A percentile compares a stretch with the other conserved stretches of the same genome.
phyloP scores from a whole-genome alignment of 37 sponge, comb jelly and placozoan genomes.

The Bolinopsis microptera region DNA sequence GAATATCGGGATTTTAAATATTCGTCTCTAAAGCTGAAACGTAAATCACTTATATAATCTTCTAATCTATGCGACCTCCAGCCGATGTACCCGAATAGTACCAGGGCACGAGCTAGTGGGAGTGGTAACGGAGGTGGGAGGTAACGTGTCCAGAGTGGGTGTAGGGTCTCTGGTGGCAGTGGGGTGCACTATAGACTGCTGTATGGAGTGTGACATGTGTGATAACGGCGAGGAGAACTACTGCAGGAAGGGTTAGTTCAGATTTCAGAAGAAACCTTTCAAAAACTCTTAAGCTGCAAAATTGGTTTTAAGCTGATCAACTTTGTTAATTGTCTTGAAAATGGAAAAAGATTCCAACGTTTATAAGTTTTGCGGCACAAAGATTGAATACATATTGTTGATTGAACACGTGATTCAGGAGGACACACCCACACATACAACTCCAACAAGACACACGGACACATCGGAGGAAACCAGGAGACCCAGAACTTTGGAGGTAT shows the following conservation, averaged over 20 bases:
- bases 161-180: background rate
- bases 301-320: too few relatives aligned
- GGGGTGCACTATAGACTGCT: conserved; percentile 14
- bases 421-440: conserved; percentile 27
- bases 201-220: conserved; percentile 28
- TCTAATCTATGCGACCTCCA: background rate
- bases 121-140: background rate
- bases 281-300: too few relatives aligned
- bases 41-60: too few relatives aligned
- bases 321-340: too few relatives aligned
- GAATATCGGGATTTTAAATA: conserved; percentile 29
- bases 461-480: conserved; percentile 15
- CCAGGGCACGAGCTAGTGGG: conserved; percentile 30
- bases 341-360: too few relatives aligned
- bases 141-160: background rate
- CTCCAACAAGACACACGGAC: conserved; percentile 25
- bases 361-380: too few relatives aligned
- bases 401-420: too few relatives aligned
- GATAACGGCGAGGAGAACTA: conserved; percentile 18
- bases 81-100: conserved; percentile 35
- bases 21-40: too few relatives aligned
- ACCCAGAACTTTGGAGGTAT: conserved; percentile 21
- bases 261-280: too few relatives aligned
- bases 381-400: too few relatives aligned
- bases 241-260: background rate